These are phyloP conservation scores for Porites lutea DNA, from an alignment of 64 coral and sea anemone species.

Conservation along the genomic window DNA sequence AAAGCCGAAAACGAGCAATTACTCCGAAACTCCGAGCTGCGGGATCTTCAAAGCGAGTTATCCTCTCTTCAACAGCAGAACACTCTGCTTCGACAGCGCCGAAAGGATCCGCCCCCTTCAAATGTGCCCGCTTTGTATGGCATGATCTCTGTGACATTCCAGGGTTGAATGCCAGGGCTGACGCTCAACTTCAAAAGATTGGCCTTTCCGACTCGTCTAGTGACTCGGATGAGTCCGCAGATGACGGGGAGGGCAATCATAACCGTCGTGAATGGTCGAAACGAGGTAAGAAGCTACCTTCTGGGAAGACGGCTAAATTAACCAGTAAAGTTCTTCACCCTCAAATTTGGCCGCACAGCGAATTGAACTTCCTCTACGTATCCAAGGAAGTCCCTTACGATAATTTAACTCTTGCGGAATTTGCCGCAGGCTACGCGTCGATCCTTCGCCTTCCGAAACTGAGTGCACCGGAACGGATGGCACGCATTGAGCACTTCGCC, in stretches of 20 bases:
- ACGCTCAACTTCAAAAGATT: background rate
- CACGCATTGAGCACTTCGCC: slow-evolving; percentile 6
- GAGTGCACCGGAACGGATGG: background rate
- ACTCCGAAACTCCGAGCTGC: background rate
- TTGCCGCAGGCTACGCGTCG: background rate
- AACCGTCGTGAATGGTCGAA: background rate
- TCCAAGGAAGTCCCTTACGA: slow-evolving; percentile 5
- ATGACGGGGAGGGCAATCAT: background rate
- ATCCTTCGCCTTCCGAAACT: background rate
- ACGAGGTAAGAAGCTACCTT: background rate
- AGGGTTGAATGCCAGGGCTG: background rate
- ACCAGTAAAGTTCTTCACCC: slow-evolving; percentile 1
- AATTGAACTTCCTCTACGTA: background rate
- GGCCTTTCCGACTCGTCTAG: background rate
- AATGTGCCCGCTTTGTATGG: background rate
- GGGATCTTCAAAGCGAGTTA: background rate
- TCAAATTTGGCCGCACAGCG: slow-evolving; percentile 49
- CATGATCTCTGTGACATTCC: background rate
- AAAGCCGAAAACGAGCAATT: background rate
- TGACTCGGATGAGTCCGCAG: background rate
- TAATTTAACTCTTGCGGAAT: slow-evolving; percentile 10
- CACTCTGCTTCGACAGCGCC: background rate
- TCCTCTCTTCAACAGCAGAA: background rate
- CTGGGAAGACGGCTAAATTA: background rate
- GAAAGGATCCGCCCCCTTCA: background rate